Evolutionary conservation across 2,797 vertebrate species (phyloP), one percentile per base, ranked within the genome.

Genomic region (Aeoliscus strigatus): DNA sequence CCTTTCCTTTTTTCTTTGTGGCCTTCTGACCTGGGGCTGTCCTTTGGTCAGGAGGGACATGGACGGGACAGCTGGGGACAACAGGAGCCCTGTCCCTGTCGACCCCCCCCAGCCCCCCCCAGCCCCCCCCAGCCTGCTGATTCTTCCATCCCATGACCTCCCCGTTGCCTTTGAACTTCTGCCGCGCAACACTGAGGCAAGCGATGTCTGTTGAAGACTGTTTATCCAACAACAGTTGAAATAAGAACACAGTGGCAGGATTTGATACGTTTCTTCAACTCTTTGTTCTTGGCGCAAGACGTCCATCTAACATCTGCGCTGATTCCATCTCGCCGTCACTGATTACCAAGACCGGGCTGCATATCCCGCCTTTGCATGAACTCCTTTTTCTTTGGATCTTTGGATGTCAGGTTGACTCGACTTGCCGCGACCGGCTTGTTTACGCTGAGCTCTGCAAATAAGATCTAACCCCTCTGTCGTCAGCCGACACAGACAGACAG

Each of bases 21-120:
- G 43, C 74, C 73, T 58, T 39, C 28, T 77, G 71, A 82, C 79
- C 71, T 12, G 18, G 25, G 31, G 35, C 62, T 49, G 60, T 47
- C 59, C 64, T 42, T 56, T 11, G 34, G 66, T 71, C 37, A 25
- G 43, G 47, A 57, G 36, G 42, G 61, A 64, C 70, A 51, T 46
- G 39, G 66, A 74, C 50, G 59, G 71, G 80, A 84, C 84, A 83
- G 84, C 82, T 83, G 82, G 80, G 75, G 82, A 86, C 80, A 79
- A 82, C 82, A 80, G 70, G 68, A 79, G 55, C 65, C 57, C 77
- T 55, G 51, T 77, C 71, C 54, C 18, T 7, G 43, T 37, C 46
- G 29, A 53, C 62, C 46, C 62, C 45, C n/a, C n/a, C n/a, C n/a
- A n/a, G n/a, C 71, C 54, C 18, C 8, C 43, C 39, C 46, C 28